A percentile compares a stretch with the other conserved stretches of the same genome.
Conservation (phyloP, 2,113 vertebrate genomes). For the Calyptommatus sinebrachiatus region DNA sequence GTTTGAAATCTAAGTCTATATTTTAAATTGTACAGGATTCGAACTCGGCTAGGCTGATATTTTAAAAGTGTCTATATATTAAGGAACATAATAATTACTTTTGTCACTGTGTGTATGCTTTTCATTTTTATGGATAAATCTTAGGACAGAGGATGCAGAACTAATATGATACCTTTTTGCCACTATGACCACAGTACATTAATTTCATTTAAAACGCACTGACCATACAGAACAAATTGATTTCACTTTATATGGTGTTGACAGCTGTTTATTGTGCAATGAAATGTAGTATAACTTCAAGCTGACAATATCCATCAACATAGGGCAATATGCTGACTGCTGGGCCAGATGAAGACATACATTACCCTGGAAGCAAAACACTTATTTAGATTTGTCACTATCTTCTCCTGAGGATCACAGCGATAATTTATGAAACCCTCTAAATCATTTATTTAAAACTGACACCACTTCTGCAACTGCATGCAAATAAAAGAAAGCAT, state of each 20-base stretch:
- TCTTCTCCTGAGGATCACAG: conserved; percentile 86
- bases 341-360: conserved; percentile 98
- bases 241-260: conserved; percentile 98
- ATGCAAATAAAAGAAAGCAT: conserved; percentile 68
- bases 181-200: conserved; percentile 90
- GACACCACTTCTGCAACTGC: conserved; percentile 93
- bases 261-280: conserved; percentile 99
- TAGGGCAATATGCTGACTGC: conserved; percentile 95
- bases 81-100: conserved; percentile 20
- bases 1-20: conserved; percentile 7
- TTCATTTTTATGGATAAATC: conserved; percentile 57
- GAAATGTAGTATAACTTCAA: conserved; percentile 96
- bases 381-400: conserved; percentile 85
- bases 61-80: conserved; percentile 17
- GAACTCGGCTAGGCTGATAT: conserved; percentile 26
- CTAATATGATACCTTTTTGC: conserved; percentile 88
- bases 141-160: conserved; percentile 76
- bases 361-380: conserved; percentile 90
- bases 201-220: conserved; percentile 99
- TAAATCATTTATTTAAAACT: conserved; percentile 88
- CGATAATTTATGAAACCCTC: conserved; percentile 88
- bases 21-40: conserved; percentile 32
- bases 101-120: conserved; percentile 23
- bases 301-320: conserved; percentile 98
- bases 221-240: conserved; percentile 98